Percentiles rank a stretch among this genome's conserved stretches.
These are phyloP conservation scores for Eustalomyia histrio DNA, from an alignment of 2,888 invertebrate genomes.

Conservation along the genomic window DNA sequence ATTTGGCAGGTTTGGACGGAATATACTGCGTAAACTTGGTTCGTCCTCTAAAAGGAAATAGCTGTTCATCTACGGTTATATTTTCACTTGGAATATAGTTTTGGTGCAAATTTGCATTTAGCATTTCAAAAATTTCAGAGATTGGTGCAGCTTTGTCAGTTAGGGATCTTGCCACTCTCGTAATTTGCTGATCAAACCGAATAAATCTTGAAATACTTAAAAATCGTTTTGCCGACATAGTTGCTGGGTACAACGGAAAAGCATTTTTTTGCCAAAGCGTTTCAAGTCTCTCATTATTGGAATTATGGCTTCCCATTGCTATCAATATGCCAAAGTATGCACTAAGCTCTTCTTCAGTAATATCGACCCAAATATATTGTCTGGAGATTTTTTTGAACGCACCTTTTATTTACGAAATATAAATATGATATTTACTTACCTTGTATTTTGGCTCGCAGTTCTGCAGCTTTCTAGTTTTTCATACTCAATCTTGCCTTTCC, in stretches of 20 bases:
- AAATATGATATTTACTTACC: neutral
- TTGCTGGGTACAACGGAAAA: conserved; percentile 15
- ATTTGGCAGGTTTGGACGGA: too few species aligned
- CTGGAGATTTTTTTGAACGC: neutral
- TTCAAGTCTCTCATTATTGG: conserved; percentile 4
- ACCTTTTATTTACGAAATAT: too few species aligned
- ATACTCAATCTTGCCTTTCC: conserved; percentile 16
- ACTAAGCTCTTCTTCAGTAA: conserved; percentile 14
- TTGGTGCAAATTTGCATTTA: conserved; percentile 25
- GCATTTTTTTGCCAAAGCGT: conserved; percentile 10
- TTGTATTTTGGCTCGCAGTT: conserved; percentile 13
- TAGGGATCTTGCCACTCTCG: neutral
- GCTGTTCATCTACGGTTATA: conserved; percentile 13
- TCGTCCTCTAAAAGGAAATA: too few species aligned
- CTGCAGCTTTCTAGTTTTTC: neutral
- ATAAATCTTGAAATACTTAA: conserved; percentile 22
- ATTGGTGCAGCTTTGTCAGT: conserved; percentile 18
- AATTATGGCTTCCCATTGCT: conserved; percentile 17
- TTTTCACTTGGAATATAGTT: conserved; percentile 5
- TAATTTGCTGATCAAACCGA: conserved; percentile 14
- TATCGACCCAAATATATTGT: conserved; percentile 6
- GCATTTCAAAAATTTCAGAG: conserved; percentile 30
- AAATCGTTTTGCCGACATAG: too few species aligned
- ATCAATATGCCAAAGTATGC: conserved; percentile 31
- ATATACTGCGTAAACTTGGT: too few species aligned